Percentiles rank a stretch among this genome's conserved stretches.
phyloP scores from a whole-genome alignment of 1,140 invertebrate genomes.

The Polyergus mexicanus region DNA sequence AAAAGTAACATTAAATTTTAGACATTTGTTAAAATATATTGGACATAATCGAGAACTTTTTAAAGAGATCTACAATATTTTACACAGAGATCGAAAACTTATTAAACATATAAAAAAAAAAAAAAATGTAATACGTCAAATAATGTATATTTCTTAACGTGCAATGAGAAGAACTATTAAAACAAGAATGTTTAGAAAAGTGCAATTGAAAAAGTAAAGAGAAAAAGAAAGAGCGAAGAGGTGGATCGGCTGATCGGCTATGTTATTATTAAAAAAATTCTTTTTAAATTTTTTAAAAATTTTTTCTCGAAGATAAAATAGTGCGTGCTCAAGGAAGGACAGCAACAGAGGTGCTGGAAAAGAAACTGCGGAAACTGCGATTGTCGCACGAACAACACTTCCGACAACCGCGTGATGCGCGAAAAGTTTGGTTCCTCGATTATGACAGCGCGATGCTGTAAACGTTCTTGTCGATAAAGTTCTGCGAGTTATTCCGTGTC shows the following conservation, averaged over 20 bases:
- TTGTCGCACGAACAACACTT: neutral
- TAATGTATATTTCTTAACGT: neutral
- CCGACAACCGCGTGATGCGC: neutral
- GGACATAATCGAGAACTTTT: neutral
- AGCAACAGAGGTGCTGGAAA: neutral
- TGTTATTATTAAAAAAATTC: no score
- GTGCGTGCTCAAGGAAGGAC: neutral
- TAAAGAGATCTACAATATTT: neutral
- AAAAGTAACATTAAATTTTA: neutral
- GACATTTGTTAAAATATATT: neutral
- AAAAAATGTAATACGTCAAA: neutral
- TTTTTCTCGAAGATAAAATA: neutral
- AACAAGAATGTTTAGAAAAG: neutral
- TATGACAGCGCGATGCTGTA: slow-evolving; percentile 25
- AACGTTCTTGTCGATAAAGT: slow-evolving; percentile 48
- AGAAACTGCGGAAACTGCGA: neutral
- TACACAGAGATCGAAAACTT: neutral
- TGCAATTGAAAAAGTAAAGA: neutral
- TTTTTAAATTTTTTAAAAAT: no score
- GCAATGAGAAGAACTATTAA: neutral
- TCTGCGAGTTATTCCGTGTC: slow-evolving; percentile 1
- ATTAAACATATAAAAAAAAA: neutral
- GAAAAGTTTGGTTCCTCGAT: slow-evolving; percentile 50
- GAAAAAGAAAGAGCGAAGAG: neutral
- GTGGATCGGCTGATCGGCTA: neutral